Percentiles rank a stretch among this genome's conserved stretches.
phyloP scores from a whole-genome alignment of 2,888 invertebrate species.

The Cremastinae sp. region DNA sequence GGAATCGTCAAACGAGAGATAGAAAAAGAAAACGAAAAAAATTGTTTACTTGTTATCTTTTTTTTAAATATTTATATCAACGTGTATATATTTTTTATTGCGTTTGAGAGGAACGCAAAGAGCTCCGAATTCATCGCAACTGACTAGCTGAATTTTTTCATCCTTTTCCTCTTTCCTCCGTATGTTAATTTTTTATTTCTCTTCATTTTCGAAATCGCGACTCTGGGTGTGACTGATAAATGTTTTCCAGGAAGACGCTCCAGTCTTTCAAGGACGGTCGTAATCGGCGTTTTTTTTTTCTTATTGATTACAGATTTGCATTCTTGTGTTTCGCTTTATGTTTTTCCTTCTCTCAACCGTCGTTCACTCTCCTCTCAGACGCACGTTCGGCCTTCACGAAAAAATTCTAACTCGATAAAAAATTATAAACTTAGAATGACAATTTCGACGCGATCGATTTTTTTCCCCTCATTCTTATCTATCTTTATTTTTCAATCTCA shows the following conservation, averaged over 20 bases:
- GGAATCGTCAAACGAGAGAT: constrained; percentile 60
- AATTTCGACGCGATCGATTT: constrained; percentile 1
- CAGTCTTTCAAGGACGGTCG: constrained; percentile 73
- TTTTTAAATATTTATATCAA: constrained; percentile 33
- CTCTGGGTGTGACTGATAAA: constrained; percentile 48
- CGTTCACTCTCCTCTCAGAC: constrained; percentile 17
- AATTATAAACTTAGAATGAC: constrained; percentile 2
- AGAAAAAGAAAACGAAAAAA: constrained; percentile 52
- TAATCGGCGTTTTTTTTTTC: constrained; percentile 63
- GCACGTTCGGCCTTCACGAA: constrained; percentile 15
- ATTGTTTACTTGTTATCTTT: constrained; percentile 2
- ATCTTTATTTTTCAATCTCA: not conserved
- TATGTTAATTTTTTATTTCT: constrained; percentile 3
- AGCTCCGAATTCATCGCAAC: constrained; percentile 69
- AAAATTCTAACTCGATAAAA: constrained; percentile 16
- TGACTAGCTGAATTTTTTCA: constrained; percentile 74
- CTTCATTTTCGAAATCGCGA: constrained; percentile 44
- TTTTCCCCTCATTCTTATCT: not conserved
- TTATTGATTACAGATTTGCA: constrained; percentile 61
- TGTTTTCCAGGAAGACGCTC: constrained; percentile 64
- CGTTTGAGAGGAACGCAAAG: constrained; percentile 70
- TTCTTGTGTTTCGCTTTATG: constrained; percentile 40
- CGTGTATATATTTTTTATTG: constrained; percentile 57
- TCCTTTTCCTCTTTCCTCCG: constrained; percentile 55
- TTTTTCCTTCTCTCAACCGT: not conserved